Evolutionary conservation across 2,113 vertebrate genomes (phyloP).

Genomic region (Cyanoderma ruficeps): DNA sequence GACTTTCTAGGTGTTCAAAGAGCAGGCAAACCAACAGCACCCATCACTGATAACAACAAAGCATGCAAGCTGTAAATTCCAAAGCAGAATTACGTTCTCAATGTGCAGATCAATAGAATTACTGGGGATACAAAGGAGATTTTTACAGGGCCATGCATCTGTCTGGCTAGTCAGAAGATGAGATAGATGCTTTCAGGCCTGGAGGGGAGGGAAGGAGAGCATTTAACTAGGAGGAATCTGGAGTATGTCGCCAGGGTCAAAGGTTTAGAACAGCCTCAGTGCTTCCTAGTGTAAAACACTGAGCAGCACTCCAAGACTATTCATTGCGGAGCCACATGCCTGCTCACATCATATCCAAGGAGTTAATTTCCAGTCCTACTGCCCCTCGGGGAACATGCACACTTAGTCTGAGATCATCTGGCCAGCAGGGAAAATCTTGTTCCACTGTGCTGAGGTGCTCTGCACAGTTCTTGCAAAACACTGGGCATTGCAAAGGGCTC

Average conservation of each 20-base stretch:
- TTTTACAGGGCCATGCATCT: neutral
- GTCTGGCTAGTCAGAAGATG: neutral
- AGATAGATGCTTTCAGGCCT: neutral
- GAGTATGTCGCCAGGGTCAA: neutral
- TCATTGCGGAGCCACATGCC: rapidly evolving
- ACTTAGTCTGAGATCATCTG: neutral
- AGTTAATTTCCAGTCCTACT: neutral
- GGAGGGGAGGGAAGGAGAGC: neutral
- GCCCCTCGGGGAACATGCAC: neutral
- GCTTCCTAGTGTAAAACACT: neutral
- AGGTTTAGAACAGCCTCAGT: neutral
- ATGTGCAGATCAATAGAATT: neutral
- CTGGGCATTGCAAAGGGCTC: neutral
- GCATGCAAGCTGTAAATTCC: neutral
- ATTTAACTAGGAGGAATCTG: neutral
- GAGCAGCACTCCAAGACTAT: neutral
- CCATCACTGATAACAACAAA: neutral
- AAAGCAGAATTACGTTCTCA: neutral
- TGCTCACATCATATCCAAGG: neutral
- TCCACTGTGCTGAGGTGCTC: neutral
- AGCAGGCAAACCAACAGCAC: neutral
- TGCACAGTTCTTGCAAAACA: neutral
- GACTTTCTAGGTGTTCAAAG: neutral
- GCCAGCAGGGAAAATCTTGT: neutral
- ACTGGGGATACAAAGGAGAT: neutral